phyloP scores from a whole-genome alignment of 1,140 invertebrate species.

The Drosophila cardini region DNA sequence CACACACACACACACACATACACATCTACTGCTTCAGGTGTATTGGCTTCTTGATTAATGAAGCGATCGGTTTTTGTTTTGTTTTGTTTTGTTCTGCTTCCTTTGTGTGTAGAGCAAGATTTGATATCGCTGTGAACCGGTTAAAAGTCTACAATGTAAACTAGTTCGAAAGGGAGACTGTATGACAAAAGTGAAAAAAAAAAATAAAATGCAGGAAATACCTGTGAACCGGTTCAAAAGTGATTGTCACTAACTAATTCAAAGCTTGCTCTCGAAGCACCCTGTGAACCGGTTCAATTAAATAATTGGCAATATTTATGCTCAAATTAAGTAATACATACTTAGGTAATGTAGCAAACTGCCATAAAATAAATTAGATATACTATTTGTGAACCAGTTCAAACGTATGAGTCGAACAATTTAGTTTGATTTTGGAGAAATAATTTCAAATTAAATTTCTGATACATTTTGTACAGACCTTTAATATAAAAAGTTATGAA shows the following conservation, averaged over 20 bases:
- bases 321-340: not conserved
- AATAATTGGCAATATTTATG: not conserved
- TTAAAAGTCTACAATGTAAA: constrained; percentile 4
- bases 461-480: too few species aligned
- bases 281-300: not conserved
- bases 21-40: not conserved
- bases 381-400: not conserved
- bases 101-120: not conserved
- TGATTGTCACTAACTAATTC: not conserved
- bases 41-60: constrained; percentile 12
- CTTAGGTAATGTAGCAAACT: too few species aligned
- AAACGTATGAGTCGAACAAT: too few species aligned
- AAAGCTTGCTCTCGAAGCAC: not conserved
- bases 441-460: too few species aligned
- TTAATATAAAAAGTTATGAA: too few species aligned
- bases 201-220: not conserved
- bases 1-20: not conserved
- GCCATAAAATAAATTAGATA: too few species aligned
- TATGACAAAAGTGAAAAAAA: not conserved
- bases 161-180: not conserved
- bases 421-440: too few species aligned
- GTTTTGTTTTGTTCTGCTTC: not conserved
- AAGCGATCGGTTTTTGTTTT: constrained; percentile 5
- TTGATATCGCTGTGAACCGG: constrained; percentile 9
- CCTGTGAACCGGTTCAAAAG: constrained; percentile 11